Base-by-base conservation (phyloP, 2,797 vertebrate genomes). In the Xiphorhynchus erythropygius region DNA sequence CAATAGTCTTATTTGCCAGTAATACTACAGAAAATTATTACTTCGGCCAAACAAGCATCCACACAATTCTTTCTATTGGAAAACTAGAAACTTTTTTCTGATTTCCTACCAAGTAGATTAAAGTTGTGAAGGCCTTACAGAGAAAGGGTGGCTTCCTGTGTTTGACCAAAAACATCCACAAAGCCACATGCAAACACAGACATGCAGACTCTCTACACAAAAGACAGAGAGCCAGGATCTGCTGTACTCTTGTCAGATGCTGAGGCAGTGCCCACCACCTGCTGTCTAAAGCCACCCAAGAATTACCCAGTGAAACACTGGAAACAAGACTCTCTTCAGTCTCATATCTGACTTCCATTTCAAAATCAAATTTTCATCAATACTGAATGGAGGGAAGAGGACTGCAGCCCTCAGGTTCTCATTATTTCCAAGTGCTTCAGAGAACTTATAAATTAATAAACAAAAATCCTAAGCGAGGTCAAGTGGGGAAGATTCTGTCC, bases 281-380 rank as follows among this genome's bases (percentile, higher is more conserved):
- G 70, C 33, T 56, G 21, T 21, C 55, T 78, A 59, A 93, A 68
- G 44, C 32, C 10, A 35, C 1, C 2, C 18, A 73, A 55, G 13
- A 82, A 22, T 11, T 94, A 13, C 50, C 33, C 37, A 5, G 27
- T 17, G 8, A 77, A 80, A 50, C 37, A 30, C 37, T 35, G 44
- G n/a, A 35, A 56, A 49, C 11, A 73, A 42, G 11, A 3, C 13
- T 59, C 30, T 55, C 6, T 18, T 87, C 42, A 65, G 23, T 57
- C 57, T 80, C 46, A 64, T 5, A 46, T 18, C 27, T 65, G 60
- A 83, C 21, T 18, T 80, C 49, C 37, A 16, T 32, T 94, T 87
- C 64, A 64, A 89, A 91, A 85, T 64, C 46, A 63, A n/a, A 57
- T 85, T 88, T 81, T 71, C 46, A 63, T 71, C 76, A 85, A 24